Evolutionary conservation across 2,113 vertebrate genomes (phyloP).

Genomic region (Numenius arquata): DNA sequence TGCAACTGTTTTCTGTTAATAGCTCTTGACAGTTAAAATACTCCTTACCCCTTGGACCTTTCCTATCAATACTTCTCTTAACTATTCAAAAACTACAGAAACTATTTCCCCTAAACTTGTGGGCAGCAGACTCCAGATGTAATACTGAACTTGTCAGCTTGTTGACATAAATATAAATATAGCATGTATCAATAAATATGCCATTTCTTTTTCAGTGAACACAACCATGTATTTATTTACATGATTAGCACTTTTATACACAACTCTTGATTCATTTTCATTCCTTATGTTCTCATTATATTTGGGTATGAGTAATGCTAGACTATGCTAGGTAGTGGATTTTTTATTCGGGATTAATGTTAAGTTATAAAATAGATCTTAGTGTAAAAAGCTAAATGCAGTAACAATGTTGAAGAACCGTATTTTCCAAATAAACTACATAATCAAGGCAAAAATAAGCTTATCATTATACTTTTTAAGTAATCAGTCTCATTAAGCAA

Average conservation of each 20-base stretch:
- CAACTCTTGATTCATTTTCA: neutral
- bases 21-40: neutral
- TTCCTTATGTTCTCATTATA: neutral
- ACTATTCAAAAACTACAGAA: neutral
- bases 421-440: slow-evolving; percentile 1
- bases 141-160: neutral
- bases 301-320: neutral
- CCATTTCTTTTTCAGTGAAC: neutral
- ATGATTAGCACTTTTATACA: neutral
- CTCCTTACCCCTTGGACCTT: neutral
- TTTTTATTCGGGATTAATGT: neutral
- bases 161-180: neutral
- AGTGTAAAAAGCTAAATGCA: neutral
- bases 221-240: neutral
- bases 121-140: neutral
- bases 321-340: neutral
- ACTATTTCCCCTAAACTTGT: neutral
- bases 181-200: neutral
- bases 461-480: neutral
- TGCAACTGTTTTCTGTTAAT: neutral
- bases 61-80: neutral
- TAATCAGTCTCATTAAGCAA: neutral
- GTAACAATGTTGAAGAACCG: neutral
- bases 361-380: neutral
- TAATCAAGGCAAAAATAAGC: neutral